Conservation (phyloP, 2,888 invertebrate genomes). For the Gibbula magus region DNA sequence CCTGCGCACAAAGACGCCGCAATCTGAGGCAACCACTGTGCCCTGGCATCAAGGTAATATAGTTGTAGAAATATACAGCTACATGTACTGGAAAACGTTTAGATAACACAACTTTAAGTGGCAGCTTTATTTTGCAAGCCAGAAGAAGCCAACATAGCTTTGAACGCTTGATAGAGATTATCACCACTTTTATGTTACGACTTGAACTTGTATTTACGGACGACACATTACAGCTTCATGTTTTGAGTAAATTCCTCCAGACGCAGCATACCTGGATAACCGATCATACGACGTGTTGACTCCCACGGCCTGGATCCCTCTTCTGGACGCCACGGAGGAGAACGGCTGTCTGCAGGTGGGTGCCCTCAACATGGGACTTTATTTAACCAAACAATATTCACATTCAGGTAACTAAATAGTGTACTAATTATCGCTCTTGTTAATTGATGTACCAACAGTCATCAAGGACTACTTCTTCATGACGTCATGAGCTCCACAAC, state of each 20-base stretch:
- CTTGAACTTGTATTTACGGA: not conserved
- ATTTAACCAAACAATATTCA: no score
- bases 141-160: not conserved
- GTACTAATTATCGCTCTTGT: no score
- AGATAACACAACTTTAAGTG: no score
- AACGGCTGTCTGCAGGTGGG: slow-evolving; percentile 70
- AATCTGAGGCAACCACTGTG: slow-evolving; percentile 67
- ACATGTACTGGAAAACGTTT: no score
- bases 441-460: no score
- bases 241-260: slow-evolving; percentile 32
- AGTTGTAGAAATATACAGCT: not conserved
- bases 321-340: slow-evolving; percentile 61
- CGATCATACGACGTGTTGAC: slow-evolving; percentile 60
- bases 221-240: no score
- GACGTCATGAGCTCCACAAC: no score
- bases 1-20: slow-evolving; percentile 71
- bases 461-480: no score
- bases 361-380: no score
- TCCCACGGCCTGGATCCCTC: slow-evolving; percentile 67
- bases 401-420: no score
- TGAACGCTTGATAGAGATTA: not conserved
- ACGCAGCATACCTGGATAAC: slow-evolving; percentile 64
- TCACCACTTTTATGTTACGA: not conserved
- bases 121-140: not conserved
- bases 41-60: slow-evolving; percentile 74